A percentile compares a stretch with the other conserved stretches of the same genome.
phyloP scores from a whole-genome alignment of 2,113 vertebrate species.

The Myocastor coypus region DNA sequence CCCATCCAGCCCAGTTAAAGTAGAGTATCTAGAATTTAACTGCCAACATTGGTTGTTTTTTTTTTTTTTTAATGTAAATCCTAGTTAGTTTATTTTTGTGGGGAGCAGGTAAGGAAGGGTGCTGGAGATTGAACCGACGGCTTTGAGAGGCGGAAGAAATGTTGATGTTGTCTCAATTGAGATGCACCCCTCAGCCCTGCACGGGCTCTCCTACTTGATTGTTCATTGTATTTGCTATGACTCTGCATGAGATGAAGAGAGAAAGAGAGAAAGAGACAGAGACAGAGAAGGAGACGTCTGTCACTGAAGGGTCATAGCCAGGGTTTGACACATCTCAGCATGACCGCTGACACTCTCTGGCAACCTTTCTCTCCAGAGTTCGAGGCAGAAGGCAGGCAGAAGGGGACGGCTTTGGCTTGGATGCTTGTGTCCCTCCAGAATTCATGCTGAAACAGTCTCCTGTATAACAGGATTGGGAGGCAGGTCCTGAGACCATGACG shows the following conservation, averaged over 20 bases:
- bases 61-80: background rate
- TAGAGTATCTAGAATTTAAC: background rate
- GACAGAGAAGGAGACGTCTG: background rate
- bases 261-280: background rate
- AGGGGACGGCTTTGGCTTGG: background rate
- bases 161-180: background rate
- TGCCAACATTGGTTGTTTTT: background rate
- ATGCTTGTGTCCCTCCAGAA: background rate
- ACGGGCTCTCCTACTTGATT: background rate
- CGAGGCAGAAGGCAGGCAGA: too few relatives aligned
- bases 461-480: background rate
- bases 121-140: background rate
- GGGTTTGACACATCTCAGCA: background rate
- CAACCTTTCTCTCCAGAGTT: background rate
- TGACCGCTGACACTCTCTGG: background rate
- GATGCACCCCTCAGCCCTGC: background rate
- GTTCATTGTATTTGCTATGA: background rate
- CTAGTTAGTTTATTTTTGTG: background rate
- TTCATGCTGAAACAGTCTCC: background rate
- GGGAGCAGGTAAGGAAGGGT: background rate
- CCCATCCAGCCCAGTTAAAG: background rate
- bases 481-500: background rate
- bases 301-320: background rate
- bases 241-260: constrained; percentile 13
- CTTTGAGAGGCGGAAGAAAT: background rate